Evolutionary conservation across 23 tunicate species (phyloP), one percentile per base, ranked within the genome.

Genomic region (Halocynthia roretzi): DNA sequence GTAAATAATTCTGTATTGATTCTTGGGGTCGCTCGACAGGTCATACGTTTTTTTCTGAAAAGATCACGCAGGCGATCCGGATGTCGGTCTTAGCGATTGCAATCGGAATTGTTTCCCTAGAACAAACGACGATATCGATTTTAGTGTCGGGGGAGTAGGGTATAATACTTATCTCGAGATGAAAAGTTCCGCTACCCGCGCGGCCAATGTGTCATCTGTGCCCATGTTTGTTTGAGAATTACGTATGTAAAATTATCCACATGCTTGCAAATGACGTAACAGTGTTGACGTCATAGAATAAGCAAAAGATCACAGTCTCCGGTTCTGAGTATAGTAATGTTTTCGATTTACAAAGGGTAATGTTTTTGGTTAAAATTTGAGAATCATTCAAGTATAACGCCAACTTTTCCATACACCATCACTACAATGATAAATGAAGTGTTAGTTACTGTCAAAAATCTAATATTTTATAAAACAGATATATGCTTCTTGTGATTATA

Each of bases 11-110:
- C 5, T 10, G n/a, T 65, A 65, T 65, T 65, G 70, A 65, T 65
- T 65, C 70, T 65, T 65, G 70, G 70, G 70, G 70, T 65, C 70
- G 70, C 31, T 11, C 15, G 5, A 15, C 9, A 9, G 70, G 70
- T 65, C 70, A 65, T 48, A 40, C 22, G 70, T 48, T 65, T 48
- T 9, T 20, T 65, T 9, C 19, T 65, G 19, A 15, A 15, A 15
- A 65, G 31, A 48, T 65, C 70, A 10, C 44, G 44, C 44, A 4
- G 44, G 19, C 70, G 31, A 58, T 65, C 70, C 70, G 70, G 70
- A 65, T 65, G 19, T 65, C 49, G 70, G 49, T 48, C 70, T 10
- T 15, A 48, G 31, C 70, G 31, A 65, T 65, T 10, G 70, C 31
- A 15, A 9, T 11, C n/a, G 22, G 70, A 2, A 15, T 31, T 31